Percentiles rank a stretch among this genome's conserved stretches.
Evolutionary conservation across 2,888 invertebrate species (phyloP).

Genomic region (Perithous albicinctus): DNA sequence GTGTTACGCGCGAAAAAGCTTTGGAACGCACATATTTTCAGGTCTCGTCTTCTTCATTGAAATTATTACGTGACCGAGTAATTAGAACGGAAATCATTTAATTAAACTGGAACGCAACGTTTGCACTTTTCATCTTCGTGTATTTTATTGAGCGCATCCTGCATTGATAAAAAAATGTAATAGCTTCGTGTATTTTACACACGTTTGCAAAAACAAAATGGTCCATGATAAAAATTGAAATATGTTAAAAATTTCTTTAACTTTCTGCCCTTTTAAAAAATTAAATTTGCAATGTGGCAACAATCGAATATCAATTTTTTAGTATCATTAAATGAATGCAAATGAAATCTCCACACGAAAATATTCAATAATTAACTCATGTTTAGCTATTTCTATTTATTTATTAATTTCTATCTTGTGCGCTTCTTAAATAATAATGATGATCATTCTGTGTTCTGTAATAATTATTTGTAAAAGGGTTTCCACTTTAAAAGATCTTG

Average conservation of each 20-base stretch:
- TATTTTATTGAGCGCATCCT: constrained; percentile 53
- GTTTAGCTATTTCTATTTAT: too few relatives aligned
- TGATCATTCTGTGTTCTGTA: background rate
- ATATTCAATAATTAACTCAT: too few relatives aligned
- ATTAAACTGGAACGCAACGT: constrained; percentile 32
- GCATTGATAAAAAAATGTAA: constrained; percentile 30
- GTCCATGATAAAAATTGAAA: too few relatives aligned
- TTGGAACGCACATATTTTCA: constrained; percentile 29
- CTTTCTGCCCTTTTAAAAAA: too few relatives aligned
- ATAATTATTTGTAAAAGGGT: background rate
- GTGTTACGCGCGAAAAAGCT: constrained; percentile 40
- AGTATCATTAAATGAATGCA: too few relatives aligned
- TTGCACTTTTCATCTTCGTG: constrained; percentile 20
- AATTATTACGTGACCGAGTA: constrained; percentile 41
- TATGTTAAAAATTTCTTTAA: too few relatives aligned
- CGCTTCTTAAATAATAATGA: too few relatives aligned
- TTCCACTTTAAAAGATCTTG: too few relatives aligned
- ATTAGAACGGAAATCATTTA: constrained; percentile 50
- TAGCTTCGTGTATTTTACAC: constrained; percentile 8
- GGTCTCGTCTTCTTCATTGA: constrained; percentile 21
- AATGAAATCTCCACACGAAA: too few relatives aligned
- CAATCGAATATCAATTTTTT: too few relatives aligned
- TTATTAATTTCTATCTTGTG: too few relatives aligned
- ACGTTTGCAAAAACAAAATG: background rate
- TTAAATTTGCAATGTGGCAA: too few relatives aligned